Evolutionary conservation across 1,140 invertebrate species (phyloP).

Genomic region (Drosophila neocordata): DNA sequence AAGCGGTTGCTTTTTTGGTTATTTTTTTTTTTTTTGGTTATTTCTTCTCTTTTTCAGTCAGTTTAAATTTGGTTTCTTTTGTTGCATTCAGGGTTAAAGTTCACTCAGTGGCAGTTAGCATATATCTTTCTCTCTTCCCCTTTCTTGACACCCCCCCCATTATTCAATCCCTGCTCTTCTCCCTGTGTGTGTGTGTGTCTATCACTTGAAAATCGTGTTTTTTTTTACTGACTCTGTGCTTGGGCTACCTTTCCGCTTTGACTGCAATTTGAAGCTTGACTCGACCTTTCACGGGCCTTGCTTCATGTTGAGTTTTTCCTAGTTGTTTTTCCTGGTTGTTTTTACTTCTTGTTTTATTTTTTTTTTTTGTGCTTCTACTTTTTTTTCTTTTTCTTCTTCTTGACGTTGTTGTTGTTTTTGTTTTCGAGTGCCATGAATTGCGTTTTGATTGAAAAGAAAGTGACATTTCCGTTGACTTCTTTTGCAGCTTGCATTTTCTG

Average conservation of each 20-base stretch:
- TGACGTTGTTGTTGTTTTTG: conserved; percentile 19
- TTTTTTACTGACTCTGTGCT: conserved; percentile 43
- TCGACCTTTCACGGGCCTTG: conserved; percentile 47
- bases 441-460: conserved; percentile 82
- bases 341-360: conserved; percentile 6
- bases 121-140: conserved; percentile 6
- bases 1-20: conserved; percentile 49
- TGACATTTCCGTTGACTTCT: conserved; percentile 80
- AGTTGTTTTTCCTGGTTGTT: conserved; percentile 41
- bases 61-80: conserved; percentile 22
- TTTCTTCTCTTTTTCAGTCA: conserved; percentile 6
- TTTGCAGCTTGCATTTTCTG: conserved; percentile 40
- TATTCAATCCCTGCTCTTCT: background rate
- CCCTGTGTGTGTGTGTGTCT: conserved; percentile 30
- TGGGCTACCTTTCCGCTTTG: conserved; percentile 65
- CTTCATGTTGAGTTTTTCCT: conserved; percentile 32
- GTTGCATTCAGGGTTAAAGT: conserved; percentile 67
- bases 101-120: conserved; percentile 67
- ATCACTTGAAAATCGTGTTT: conserved; percentile 72
- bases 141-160: background rate
- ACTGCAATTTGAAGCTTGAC: conserved; percentile 42
- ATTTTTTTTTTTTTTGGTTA: conserved; percentile 25
- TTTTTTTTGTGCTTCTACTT: conserved; percentile 7
- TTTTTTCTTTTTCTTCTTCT: background rate
- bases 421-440: conserved; percentile 78